phyloP scores from a whole-genome alignment of 2,113 vertebrate species.

The Perca flavescens region DNA sequence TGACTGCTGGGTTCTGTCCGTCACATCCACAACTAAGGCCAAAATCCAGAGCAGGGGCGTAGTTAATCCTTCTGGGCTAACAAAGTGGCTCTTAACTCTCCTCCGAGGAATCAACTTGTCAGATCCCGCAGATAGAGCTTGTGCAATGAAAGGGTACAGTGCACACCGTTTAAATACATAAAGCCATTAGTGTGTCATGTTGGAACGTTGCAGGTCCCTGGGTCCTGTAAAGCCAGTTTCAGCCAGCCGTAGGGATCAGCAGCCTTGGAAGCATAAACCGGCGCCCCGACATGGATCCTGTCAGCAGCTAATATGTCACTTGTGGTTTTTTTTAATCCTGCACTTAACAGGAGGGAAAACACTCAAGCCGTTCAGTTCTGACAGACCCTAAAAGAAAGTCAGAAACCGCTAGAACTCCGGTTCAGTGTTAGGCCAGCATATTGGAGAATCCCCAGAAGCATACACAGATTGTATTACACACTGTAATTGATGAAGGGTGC shows the following conservation, averaged over 20 bases:
- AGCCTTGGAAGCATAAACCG: conserved; percentile 49
- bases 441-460: conserved; percentile 45
- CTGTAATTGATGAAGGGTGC: conserved; percentile 51
- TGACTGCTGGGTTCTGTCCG: conserved; percentile 67
- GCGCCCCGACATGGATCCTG: conserved; percentile 58
- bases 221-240: conserved; percentile 59
- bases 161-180: conserved; percentile 61
- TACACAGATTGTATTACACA: conserved; percentile 50
- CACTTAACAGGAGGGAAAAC: conserved; percentile 67
- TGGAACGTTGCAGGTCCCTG: conserved; percentile 49
- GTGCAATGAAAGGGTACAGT: conserved; percentile 60
- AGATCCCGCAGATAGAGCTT: conserved; percentile 67
- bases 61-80: conserved; percentile 65
- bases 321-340: conserved; percentile 35
- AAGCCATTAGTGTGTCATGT: conserved; percentile 69
- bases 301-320: conserved; percentile 76
- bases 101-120: conserved; percentile 73
- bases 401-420: conserved; percentile 14
- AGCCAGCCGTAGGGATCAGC: conserved; percentile 43
- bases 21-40: conserved; percentile 46
- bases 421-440: conserved; percentile 44
- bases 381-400: conserved; percentile 24
- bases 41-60: conserved; percentile 45
- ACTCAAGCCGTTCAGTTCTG: conserved; percentile 43
- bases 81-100: conserved; percentile 74